These are phyloP conservation scores for Aptenodytes forsteri DNA, from an alignment of 2,113 vertebrate genomes.

Conservation along the genomic window DNA sequence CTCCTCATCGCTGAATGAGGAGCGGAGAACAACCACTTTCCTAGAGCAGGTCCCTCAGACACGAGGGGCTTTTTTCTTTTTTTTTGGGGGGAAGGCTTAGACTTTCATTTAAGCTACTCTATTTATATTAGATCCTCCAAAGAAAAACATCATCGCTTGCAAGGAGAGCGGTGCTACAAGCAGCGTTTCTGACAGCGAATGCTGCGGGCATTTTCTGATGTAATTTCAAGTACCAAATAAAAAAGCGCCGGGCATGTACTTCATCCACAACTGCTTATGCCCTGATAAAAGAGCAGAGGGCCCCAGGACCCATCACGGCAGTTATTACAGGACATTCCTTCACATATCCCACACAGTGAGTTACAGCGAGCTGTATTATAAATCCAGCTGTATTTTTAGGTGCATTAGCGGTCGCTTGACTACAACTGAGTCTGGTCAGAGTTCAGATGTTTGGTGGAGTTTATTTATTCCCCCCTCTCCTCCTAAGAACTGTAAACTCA, in stretches of 20 bases:
- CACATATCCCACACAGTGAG: conserved; percentile 41
- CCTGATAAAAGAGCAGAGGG: conserved; percentile 43
- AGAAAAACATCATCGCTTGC: not conserved
- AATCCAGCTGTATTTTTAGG: conserved; percentile 65
- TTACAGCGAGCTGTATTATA: conserved; percentile 14
- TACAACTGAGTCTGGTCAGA: not conserved
- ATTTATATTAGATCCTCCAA: not conserved
- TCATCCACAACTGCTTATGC: not conserved
- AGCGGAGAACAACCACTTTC: not conserved
- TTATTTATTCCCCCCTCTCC: not conserved
- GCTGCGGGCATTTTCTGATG: not conserved
- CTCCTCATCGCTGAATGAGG: not conserved
- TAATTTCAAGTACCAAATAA: not conserved
- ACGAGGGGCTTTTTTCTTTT: not conserved
- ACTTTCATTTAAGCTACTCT: not conserved
- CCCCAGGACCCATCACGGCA: conserved; percentile 46
- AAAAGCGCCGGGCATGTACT: not conserved
- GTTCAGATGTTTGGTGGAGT: not conserved
- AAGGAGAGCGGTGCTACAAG: not conserved
- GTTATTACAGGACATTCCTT: conserved; percentile 67
- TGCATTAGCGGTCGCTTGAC: conserved; percentile 30
- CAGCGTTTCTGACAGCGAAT: not conserved
- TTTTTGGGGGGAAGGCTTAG: not conserved
- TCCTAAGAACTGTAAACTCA: not conserved
- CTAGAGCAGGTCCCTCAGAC: not conserved